Base-by-base conservation (phyloP, 1,140 invertebrate genomes). In the Pachyrhynchus sulphureomaculatus region DNA sequence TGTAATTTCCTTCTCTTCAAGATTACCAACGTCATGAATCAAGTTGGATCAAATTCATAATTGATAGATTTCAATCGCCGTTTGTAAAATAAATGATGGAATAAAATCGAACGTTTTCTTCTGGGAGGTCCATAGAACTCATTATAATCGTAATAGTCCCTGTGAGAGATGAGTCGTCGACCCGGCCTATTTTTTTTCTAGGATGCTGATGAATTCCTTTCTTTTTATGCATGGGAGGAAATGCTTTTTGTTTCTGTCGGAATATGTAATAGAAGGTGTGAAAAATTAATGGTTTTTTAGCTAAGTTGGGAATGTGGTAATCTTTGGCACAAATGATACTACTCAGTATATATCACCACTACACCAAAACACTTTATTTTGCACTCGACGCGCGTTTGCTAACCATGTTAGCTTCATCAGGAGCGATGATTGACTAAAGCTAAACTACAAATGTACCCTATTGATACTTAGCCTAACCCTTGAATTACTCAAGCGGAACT, bases 31-130 rank as follows among this genome's bases (percentile, higher is more conserved):
- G 17, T 54, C 59, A 2, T 23, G 24, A 33, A 54, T 47, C 1
- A 47, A 24, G 17, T 33, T 13, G 49, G 59, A 54, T 54, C 51
- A 13, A 20, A 62, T 6, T 62, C 59, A 32, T 59, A 63, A 4
- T 63, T 42, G 2, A 55, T 26, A 13, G 49, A 48, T 45, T 66
- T 63, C 15, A 66, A 39, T 20, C 34, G 26, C 33, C 64, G 52
- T 26, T 20, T 10, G 9, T 44, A 2, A 17, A 17, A n/a, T n/a
- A n/a, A n/a, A 57, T 10, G 61, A 33, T 8, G 61, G 61, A 20
- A 63, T 44, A 34, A 47, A 57, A 29, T 63, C 54, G n/a, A 56
- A 45, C 2, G 17, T 33, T 5, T 49, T 29, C 2, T 47, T n/a
- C n/a, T 17, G 5, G 55, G 45, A 23, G 4, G 2, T 3, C 23